Conservation (phyloP, 1,140 invertebrate species). For the Cydia strobilella region DNA sequence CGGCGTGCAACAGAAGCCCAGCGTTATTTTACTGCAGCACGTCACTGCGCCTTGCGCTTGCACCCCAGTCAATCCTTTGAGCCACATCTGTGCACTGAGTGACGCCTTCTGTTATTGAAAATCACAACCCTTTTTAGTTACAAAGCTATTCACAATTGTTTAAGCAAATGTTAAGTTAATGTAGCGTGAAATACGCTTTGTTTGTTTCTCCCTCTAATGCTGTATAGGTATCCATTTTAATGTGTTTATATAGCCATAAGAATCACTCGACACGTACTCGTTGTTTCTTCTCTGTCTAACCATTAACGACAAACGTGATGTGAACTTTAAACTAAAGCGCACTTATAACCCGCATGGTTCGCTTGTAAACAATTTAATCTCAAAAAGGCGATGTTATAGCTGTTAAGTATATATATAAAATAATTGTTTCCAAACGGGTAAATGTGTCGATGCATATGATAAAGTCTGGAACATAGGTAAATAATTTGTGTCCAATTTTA, state of each 20-base stretch:
- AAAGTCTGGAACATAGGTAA: too few species aligned
- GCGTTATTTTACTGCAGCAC: conserved; percentile 34
- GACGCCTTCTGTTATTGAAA: conserved; percentile 56
- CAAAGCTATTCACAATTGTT: conserved; percentile 16
- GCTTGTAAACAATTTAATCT: not conserved
- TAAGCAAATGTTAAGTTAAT: conserved; percentile 26
- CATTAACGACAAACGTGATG: conserved; percentile 26
- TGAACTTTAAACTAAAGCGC: conserved; percentile 19
- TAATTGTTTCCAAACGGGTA: not conserved
- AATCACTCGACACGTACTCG: conserved; percentile 17
- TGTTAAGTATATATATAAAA: too few species aligned
- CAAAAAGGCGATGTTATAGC: not conserved
- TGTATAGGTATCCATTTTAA: not conserved
- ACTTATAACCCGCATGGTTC: not conserved
- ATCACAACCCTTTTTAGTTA: conserved; percentile 54
- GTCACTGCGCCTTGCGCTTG: not conserved
- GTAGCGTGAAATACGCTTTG: conserved; percentile 15
- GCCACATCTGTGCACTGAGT: conserved; percentile 54
- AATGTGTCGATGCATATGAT: too few species aligned
- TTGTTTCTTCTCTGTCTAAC: conserved; percentile 15
- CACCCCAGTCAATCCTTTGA: conserved; percentile 42
- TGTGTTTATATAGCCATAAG: conserved; percentile 15
- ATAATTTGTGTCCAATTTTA: too few species aligned
- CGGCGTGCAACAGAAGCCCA: conserved; percentile 9
- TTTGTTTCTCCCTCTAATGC: conserved; percentile 6